Evolutionary conservation across 2,113 vertebrate genomes (phyloP).

Genomic region (Salvelinus sp.): DNA sequence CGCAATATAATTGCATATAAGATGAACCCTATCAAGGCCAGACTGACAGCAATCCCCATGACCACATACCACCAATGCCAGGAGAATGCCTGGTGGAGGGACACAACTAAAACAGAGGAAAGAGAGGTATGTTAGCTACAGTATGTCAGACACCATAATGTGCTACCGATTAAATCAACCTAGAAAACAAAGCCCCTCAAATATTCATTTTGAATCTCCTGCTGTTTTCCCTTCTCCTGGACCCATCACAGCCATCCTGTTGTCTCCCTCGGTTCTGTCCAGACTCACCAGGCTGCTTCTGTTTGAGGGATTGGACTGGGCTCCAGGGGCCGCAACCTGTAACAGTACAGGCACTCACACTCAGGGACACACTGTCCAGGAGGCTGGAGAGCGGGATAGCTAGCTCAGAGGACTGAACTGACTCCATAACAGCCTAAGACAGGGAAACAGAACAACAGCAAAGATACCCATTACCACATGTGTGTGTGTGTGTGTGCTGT

Average conservation of each 20-base stretch:
- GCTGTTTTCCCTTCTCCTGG: conserved; percentile 12
- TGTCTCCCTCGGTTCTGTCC: neutral
- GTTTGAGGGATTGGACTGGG: conserved; percentile 68
- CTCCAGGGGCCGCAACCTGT: conserved; percentile 87
- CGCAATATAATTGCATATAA: conserved; percentile 80
- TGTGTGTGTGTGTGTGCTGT: neutral
- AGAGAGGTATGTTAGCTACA: neutral
- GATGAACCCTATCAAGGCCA: conserved; percentile 76
- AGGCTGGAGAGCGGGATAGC: conserved; percentile 73
- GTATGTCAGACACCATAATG: neutral
- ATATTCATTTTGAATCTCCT: neutral
- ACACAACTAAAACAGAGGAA: conserved; percentile 35
- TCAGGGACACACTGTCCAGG: conserved; percentile 77
- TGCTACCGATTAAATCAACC: neutral
- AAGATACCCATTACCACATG: neutral
- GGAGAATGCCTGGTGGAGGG: conserved; percentile 69
- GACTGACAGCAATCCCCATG: conserved; percentile 75
- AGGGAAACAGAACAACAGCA: neutral
- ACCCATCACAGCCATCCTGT: conserved; percentile 19
- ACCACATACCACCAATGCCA: conserved; percentile 94
- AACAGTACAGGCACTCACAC: conserved; percentile 81
- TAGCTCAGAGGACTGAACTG: conserved; percentile 74
- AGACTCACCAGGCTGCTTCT: conserved; percentile 62
- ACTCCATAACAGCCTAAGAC: conserved; percentile 72
- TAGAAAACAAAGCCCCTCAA: neutral